Percentiles rank a stretch among this genome's conserved stretches.
Conservation (phyloP, 1,140 invertebrate species). For the Paraescarpia echinospica region DNA sequence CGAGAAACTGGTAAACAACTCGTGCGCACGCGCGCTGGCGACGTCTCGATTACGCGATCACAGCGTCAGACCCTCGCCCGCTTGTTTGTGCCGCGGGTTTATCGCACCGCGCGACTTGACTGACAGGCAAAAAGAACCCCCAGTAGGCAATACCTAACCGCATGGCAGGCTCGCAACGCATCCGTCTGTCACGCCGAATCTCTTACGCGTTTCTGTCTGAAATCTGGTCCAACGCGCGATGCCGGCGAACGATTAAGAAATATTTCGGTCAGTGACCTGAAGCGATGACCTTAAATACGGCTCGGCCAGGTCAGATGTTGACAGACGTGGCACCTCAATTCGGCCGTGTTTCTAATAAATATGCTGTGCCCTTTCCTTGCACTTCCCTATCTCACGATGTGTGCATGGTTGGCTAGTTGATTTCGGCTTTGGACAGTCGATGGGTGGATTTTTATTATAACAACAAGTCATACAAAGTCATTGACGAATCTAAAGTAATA, state of each 20-base stretch:
- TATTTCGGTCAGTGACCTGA: not conserved
- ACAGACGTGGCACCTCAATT: not conserved
- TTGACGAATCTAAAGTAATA: not conserved
- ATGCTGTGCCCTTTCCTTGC: not conserved
- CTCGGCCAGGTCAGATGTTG: not conserved
- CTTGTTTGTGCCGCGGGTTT: not conserved
- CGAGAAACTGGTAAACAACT: constrained; percentile 1
- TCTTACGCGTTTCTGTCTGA: not conserved
- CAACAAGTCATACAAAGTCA: not conserved
- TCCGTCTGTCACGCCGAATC: not conserved
- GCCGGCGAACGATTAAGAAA: not conserved
- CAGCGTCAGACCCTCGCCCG: not conserved
- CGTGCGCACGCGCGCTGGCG: not conserved
- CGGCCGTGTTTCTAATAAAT: constrained; percentile 16
- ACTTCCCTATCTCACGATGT: not conserved
- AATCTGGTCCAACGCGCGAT: not conserved
- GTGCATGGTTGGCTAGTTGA: not conserved
- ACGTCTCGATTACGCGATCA: not conserved
- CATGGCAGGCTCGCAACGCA: not conserved
- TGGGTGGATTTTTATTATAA: not conserved
- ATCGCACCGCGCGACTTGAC: not conserved
- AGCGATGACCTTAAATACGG: not conserved
- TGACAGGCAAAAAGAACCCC: not conserved
- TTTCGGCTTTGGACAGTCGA: not conserved
- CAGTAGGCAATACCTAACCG: not conserved